phyloP scores from a whole-genome alignment of 1,140 invertebrate species.

The Pseudomyrmex cubaensis region DNA sequence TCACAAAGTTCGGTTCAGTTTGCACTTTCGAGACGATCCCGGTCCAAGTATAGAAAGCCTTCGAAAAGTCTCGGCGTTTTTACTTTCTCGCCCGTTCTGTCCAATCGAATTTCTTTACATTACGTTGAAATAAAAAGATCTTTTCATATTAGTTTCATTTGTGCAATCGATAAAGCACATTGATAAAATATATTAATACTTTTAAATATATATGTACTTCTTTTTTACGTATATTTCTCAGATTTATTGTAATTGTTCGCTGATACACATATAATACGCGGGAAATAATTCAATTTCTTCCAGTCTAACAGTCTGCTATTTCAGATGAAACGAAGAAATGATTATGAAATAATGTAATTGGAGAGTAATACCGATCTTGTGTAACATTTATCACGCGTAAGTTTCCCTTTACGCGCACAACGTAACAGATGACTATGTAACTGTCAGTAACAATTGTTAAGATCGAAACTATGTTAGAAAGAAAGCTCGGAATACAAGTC shows the following conservation, averaged over 20 bases:
- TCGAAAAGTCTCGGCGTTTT: too few species aligned
- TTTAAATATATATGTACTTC: neutral
- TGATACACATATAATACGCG: too few species aligned
- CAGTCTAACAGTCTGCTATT: neutral
- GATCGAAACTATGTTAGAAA: slow-evolving; percentile 46
- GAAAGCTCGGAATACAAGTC: slow-evolving; percentile 59
- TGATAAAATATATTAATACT: neutral
- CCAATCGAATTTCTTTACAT: too few species aligned
- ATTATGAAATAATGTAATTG: slow-evolving; percentile 41
- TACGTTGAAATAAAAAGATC: too few species aligned
- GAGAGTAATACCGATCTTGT: slow-evolving; percentile 64
- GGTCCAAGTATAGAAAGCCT: too few species aligned
- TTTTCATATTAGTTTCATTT: too few species aligned
- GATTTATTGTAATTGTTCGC: neutral
- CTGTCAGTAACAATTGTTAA: slow-evolving; percentile 51
- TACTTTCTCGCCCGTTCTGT: too few species aligned
- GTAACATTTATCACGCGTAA: slow-evolving; percentile 66
- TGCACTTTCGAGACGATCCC: too few species aligned
- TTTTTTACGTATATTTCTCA: neutral
- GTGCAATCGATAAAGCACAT: too few species aligned
- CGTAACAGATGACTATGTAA: slow-evolving; percentile 67
- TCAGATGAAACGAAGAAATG: slow-evolving; percentile 32
- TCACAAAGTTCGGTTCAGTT: too few species aligned
- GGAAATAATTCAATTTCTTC: slow-evolving; percentile 25
- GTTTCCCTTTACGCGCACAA: slow-evolving; percentile 31